A percentile compares a stretch with the other conserved stretches of the same genome.
phyloP scores from a whole-genome alignment of 2,797 vertebrate species.

The Sciaenops ocellatus region DNA sequence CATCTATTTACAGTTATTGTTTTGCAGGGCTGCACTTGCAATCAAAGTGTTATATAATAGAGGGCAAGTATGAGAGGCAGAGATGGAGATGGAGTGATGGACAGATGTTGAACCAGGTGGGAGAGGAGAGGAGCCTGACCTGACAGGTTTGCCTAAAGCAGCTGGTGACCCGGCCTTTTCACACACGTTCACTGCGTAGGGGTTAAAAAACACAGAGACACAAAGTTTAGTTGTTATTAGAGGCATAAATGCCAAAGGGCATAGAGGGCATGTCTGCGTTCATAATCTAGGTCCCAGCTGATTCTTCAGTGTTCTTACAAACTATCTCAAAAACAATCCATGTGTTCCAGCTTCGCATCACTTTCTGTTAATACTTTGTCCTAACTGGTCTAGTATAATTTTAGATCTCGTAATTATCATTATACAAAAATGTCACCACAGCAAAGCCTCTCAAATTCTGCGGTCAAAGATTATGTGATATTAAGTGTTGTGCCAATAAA shows the following conservation, averaged over 20 bases:
- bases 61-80: slow-evolving; percentile 1
- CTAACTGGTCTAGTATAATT: neutral
- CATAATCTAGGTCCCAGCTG: slow-evolving; percentile 12
- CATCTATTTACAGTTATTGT: slow-evolving; percentile 39
- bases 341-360: slow-evolving; percentile 1
- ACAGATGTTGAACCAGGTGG: slow-evolving; percentile 53
- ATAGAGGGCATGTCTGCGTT: slow-evolving; percentile 20
- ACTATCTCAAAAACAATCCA: neutral
- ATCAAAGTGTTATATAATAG: slow-evolving; percentile 40
- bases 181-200: neutral
- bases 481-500: neutral
- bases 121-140: slow-evolving; percentile 21
- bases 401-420: neutral
- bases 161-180: slow-evolving; percentile 21
- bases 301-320: slow-evolving; percentile 23
- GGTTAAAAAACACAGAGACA: slow-evolving; percentile 15
- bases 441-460: neutral
- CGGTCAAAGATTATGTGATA: neutral
- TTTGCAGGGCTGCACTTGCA: slow-evolving; percentile 28
- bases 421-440: neutral
- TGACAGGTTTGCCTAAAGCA: slow-evolving; percentile 33
- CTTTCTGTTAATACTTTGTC: neutral
- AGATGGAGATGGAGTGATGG: slow-evolving; percentile 14
- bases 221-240: slow-evolving; percentile 4
- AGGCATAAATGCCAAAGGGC: slow-evolving; percentile 23